Percentiles rank a stretch among this genome's conserved stretches.
Conservation (phyloP, 2,113 vertebrate species). For the Heptranchias perlo region DNA sequence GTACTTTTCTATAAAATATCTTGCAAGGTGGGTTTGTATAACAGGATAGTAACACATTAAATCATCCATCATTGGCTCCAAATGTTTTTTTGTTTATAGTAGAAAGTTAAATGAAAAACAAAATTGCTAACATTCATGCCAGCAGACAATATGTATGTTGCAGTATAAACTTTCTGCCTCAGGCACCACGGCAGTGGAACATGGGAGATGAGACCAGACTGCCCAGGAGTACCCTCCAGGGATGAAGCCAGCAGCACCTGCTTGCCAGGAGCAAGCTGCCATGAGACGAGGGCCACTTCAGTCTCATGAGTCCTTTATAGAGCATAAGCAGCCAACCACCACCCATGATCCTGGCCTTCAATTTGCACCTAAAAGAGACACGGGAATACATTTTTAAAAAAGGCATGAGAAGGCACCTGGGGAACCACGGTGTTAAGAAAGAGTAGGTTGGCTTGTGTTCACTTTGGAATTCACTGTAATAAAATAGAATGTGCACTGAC, state of each 20-base stretch:
- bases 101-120: too few relatives aligned
- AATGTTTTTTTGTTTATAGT: too few relatives aligned
- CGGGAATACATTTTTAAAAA: background rate
- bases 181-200: background rate
- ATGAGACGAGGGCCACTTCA: background rate
- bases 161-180: background rate
- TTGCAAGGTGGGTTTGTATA: background rate
- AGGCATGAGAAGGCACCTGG: background rate
- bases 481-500: background rate
- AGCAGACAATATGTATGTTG: background rate
- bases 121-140: too few relatives aligned
- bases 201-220: background rate
- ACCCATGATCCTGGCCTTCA: background rate
- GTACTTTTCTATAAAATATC: background rate
- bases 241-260: background rate
- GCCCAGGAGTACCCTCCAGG: background rate
- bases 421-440: background rate
- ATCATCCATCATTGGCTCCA: too few relatives aligned
- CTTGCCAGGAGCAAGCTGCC: background rate
- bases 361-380: background rate
- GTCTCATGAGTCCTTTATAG: background rate
- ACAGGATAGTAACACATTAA: background rate
- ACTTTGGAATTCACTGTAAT: background rate
- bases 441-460: background rate
- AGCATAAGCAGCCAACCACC: background rate